A percentile compares a stretch with the other conserved stretches of the same genome.
These are phyloP conservation scores for Hydractinia symbiolongicarpus DNA, from an alignment of 30 jellyfish, hydroid and myxozoan species.

Conservation along the genomic window DNA sequence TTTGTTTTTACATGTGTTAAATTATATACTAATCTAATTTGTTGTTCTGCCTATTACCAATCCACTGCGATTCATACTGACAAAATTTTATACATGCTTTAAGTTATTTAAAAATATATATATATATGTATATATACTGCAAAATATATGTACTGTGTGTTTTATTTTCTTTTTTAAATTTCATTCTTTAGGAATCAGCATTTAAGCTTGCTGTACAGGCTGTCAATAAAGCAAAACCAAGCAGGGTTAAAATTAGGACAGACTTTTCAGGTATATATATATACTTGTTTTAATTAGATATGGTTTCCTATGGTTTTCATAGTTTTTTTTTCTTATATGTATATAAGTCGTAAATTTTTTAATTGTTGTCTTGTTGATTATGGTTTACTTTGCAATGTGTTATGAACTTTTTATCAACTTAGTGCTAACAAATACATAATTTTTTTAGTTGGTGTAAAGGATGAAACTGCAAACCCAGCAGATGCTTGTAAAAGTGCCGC, in stretches of 20 bases:
- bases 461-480: conserved; percentile 35
- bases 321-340: neutral
- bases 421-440: neutral
- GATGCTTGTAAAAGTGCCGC: conserved; percentile 46
- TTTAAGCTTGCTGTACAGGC: conserved; percentile 85
- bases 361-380: neutral
- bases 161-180: neutral
- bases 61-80: too few species aligned
- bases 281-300: neutral
- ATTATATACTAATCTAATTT: too few species aligned
- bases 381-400: neutral
- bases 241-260: neutral
- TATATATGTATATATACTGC: neutral
- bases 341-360: neutral
- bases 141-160: neutral
- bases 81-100: too few species aligned
- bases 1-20: too few species aligned
- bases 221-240: conserved; percentile 54
- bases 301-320: neutral
- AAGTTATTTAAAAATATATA: too few species aligned
- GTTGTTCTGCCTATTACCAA: too few species aligned
- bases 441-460: conserved; percentile 18
- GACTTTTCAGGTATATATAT: neutral
- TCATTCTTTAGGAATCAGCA: conserved; percentile 43
- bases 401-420: too few species aligned